Evolutionary conservation across 1,140 invertebrate species (phyloP).

Genomic region (Dendroctonus ponderosae): DNA sequence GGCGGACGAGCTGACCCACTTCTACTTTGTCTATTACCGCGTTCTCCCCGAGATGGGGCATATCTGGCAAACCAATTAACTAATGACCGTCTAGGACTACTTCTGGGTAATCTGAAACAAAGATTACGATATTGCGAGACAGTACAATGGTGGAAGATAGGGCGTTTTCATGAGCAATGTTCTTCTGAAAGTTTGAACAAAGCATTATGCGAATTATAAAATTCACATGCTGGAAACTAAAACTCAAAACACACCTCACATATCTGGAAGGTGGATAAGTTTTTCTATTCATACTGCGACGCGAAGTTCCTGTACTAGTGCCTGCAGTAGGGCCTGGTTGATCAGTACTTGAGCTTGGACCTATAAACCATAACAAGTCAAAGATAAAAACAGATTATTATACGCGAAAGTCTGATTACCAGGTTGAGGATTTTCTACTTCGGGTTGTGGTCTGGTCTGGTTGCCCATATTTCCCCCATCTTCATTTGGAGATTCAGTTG

Average conservation of each 20-base stretch:
- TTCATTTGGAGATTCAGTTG: slow-evolving; percentile 41
- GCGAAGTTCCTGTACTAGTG: slow-evolving; percentile 11
- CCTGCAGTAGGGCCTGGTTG: slow-evolving; percentile 15
- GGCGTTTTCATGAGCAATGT: too few species aligned
- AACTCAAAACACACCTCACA: slow-evolving; percentile 10
- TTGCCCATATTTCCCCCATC: neutral
- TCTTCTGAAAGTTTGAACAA: too few species aligned
- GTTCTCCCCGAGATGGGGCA: slow-evolving; percentile 18
- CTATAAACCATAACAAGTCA: slow-evolving; percentile 1
- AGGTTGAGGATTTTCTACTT: neutral
- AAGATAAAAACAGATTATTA: too few species aligned
- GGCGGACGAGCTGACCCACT: slow-evolving; percentile 7
- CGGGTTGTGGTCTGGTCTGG: slow-evolving; percentile 2
- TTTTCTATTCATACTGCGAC: slow-evolving; percentile 36
- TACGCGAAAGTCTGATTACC: too few species aligned
- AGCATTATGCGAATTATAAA: too few species aligned
- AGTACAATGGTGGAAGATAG: too few species aligned
- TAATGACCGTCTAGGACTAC: slow-evolving; percentile 35
- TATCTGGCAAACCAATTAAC: slow-evolving; percentile 39
- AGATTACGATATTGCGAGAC: too few species aligned
- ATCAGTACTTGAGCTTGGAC: slow-evolving; percentile 24
- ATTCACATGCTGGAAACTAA: too few species aligned
- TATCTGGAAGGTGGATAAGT: slow-evolving; percentile 46
- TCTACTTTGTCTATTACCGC: slow-evolving; percentile 11
- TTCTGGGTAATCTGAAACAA: slow-evolving; percentile 28